Evolutionary conservation across 2,888 invertebrate species (phyloP).

Genomic region (Hermaeophaga mercurialis): DNA sequence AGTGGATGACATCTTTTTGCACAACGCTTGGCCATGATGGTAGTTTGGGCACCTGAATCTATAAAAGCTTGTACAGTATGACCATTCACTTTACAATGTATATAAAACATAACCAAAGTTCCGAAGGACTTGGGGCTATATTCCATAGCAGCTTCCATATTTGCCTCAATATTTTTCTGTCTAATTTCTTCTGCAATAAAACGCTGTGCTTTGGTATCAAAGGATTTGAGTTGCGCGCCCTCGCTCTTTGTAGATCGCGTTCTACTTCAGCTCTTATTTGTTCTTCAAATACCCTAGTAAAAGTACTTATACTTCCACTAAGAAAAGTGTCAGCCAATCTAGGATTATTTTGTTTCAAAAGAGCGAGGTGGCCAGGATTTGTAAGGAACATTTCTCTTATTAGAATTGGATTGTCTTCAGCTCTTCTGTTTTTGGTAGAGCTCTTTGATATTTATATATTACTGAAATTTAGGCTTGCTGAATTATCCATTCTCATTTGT

Average conservation of each 20-base stretch:
- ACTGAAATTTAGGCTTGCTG: conserved; percentile 77
- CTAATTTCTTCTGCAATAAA: conserved; percentile 95
- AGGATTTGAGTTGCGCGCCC: conserved; percentile 95
- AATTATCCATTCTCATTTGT: conserved; percentile 42
- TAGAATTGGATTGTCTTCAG: conserved; percentile 81
- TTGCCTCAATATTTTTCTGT: conserved; percentile 95
- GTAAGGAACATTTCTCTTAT: conserved; percentile 86
- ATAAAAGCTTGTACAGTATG: conserved; percentile 97
- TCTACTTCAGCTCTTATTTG: conserved; percentile 83
- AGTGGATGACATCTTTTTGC: conserved; percentile 93
- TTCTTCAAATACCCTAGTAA: conserved; percentile 78
- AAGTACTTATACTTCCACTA: conserved; percentile 82
- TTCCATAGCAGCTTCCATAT: conserved; percentile 99
- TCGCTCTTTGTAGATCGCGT: conserved; percentile 79
- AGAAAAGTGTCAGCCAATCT: conserved; percentile 88
- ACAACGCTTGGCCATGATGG: conserved; percentile 96
- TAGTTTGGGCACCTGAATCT: conserved; percentile 97
- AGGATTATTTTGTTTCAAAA: conserved; percentile 93
- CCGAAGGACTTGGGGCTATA: conserved; percentile 98
- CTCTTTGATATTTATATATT: conserved; percentile 76
- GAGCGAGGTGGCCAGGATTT: conserved; percentile 88
- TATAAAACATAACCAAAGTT: conserved; percentile 96
- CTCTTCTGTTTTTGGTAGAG: conserved; percentile 45
- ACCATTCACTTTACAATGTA: conserved; percentile 96
- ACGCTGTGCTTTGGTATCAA: conserved; percentile 93